Conservation (phyloP, 2,797 vertebrate genomes). For the Cyprinodon diabolis region DNA sequence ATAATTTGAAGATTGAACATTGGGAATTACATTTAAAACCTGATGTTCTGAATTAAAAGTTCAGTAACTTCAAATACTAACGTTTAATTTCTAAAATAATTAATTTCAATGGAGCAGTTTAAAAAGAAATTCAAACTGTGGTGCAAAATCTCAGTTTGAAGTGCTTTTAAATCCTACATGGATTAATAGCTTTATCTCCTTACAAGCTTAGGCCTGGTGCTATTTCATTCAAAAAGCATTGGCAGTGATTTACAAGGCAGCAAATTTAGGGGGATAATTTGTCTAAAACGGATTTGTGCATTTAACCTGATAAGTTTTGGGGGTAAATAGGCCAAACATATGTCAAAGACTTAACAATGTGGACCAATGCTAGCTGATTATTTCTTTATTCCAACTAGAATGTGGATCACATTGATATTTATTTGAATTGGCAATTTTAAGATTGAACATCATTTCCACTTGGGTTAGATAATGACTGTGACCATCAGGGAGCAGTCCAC, state of each 20-base stretch:
- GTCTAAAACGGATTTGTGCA: constrained; percentile 25
- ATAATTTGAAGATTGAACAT: not conserved
- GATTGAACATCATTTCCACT: too few species aligned
- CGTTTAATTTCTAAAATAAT: not conserved
- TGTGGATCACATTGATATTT: not conserved
- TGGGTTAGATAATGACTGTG: too few species aligned
- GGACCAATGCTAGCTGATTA: not conserved
- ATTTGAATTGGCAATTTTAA: not conserved
- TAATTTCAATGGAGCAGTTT: not conserved
- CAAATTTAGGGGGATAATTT: constrained; percentile 46
- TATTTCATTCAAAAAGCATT: constrained; percentile 45
- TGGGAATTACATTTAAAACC: not conserved
- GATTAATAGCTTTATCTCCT: constrained; percentile 34
- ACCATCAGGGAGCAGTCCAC: too few species aligned
- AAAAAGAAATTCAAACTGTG: not conserved
- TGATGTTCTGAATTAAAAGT: not conserved
- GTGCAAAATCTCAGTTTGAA: constrained; percentile 6
- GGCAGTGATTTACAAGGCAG: constrained; percentile 33
- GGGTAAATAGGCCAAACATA: not conserved
- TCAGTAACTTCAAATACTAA: not conserved
- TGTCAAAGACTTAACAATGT: too few species aligned
- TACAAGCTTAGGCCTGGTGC: constrained; percentile 28
- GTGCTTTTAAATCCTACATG: constrained; percentile 22
- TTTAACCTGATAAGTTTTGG: constrained; percentile 14
- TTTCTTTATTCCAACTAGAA: not conserved